Base-by-base conservation (phyloP, 2,797 vertebrate species). In the Brachyrhaphis roseni region DNA sequence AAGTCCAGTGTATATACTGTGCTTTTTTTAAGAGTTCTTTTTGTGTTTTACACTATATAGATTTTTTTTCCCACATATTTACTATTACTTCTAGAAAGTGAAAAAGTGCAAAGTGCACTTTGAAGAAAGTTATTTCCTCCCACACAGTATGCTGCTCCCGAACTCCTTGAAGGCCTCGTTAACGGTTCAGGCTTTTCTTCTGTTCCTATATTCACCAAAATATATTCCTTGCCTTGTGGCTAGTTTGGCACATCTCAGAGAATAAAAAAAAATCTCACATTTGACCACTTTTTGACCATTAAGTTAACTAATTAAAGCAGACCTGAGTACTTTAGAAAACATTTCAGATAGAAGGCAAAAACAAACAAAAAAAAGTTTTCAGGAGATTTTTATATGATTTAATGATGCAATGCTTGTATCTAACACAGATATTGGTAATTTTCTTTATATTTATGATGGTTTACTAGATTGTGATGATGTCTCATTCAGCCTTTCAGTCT, bases 181-280 rank as follows among this genome's bases (percentile, higher is more conserved):
- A 43, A 43, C 1, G 8, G n/a, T 78, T 70, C 8, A 49, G 34
- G 46, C 34, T 77, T 41, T 71, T 72, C 39, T 43, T 46, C 13
- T 59, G 1, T 34, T 76, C 5, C 20, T 49, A 47, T 31, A 15
- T 76, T 70, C 45, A 8, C 66, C 41, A 49, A 26, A 66, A 66
- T 23, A 4, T 72, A 47, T 72, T 72, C 71, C 39, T 70, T 70
- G 66, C 66, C 66, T 70, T 70, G 39, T 70, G 66, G 66, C 66
- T 70, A 43, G 39, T 43, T 70, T 70, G 66, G 66, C 66, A 43
- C 39, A 41, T 70, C 39, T 70, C 11, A 3, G 41, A 26, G 39
- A 57, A 12, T n/a, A 10, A 12, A 36, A 41, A n/a, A 28, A 43
- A 15, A 12, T n/a, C 39, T 70, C 39, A 70, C 66, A n/a, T 26